phyloP scores from a whole-genome alignment of 2,113 vertebrate species.

The Nothobranchius kuhntae region DNA sequence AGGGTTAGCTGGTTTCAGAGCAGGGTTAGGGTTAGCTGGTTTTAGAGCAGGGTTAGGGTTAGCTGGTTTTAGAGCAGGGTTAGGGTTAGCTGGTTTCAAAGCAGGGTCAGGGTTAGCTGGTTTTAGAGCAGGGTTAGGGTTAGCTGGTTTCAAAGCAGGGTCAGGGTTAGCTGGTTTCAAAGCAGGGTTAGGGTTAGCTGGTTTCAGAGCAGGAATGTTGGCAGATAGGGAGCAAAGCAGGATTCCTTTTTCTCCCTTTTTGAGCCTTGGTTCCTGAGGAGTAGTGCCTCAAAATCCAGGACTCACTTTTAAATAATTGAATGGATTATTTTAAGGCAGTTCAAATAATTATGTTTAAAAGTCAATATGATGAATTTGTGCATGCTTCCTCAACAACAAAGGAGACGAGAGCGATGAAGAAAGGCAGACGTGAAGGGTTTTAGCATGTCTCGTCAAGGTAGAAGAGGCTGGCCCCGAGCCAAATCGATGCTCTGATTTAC shows the following conservation, averaged over 20 bases:
- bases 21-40: slow-evolving; percentile 12
- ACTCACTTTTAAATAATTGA: slow-evolving; percentile 49
- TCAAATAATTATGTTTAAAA: slow-evolving; percentile 55
- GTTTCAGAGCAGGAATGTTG: slow-evolving; percentile 45
- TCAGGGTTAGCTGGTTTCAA: too few species aligned
- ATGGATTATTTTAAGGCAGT: slow-evolving; percentile 52
- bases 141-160: too few species aligned
- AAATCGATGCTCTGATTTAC: slow-evolving; percentile 11
- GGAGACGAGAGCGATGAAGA: slow-evolving; percentile 33
- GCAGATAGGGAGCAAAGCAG: slow-evolving; percentile 23
- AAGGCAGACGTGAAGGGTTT: slow-evolving; percentile 12
- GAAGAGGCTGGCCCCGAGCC: slow-evolving; percentile 48
- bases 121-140: slow-evolving; percentile 41
- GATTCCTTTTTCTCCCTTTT: not conserved
- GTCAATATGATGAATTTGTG: slow-evolving; percentile 73
- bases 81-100: too few species aligned
- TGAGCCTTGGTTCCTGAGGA: slow-evolving; percentile 41
- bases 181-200: too few species aligned
- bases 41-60: too few species aligned
- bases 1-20: slow-evolving; percentile 58
- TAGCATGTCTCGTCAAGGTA: slow-evolving; percentile 63
- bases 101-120: too few species aligned
- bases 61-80: too few species aligned
- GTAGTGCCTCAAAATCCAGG: slow-evolving; percentile 48
- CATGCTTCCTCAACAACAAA: slow-evolving; percentile 70